These are phyloP conservation scores for Oxygymnocypris stewartii DNA, from an alignment of 2,113 vertebrate species.

Conservation along the genomic window DNA sequence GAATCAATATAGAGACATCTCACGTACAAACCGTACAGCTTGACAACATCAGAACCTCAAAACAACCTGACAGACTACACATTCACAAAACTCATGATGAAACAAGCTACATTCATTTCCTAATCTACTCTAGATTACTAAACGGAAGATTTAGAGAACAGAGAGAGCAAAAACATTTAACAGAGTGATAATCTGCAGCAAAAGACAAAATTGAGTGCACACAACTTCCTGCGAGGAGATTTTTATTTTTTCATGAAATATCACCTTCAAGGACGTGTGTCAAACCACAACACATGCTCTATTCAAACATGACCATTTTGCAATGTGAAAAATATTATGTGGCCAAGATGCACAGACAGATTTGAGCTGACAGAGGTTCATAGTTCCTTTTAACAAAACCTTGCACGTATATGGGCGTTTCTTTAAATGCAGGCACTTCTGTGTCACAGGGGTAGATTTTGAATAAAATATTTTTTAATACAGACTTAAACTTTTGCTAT, in stretches of 20 bases:
- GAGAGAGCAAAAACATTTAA: slow-evolving; percentile 1
- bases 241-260: not conserved
- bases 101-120: not conserved
- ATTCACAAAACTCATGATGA: not conserved
- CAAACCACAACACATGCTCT: not conserved
- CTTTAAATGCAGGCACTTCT: not conserved
- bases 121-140: not conserved
- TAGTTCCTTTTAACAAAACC: not conserved
- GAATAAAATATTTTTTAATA: not conserved
- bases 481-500: not conserved
- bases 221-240: not conserved
- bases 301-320: not conserved
- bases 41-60: not conserved
- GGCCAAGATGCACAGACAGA: not conserved
- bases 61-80: not conserved
- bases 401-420: not conserved
- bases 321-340: not conserved
- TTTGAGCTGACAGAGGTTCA: slow-evolving; percentile 12
- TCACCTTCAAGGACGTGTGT: not conserved
- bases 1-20: not conserved
- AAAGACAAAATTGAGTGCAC: not conserved
- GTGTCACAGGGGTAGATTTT: not conserved
- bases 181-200: not conserved
- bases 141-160: not conserved
- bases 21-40: not conserved